Conservation (phyloP, 1,140 invertebrate genomes). For the Drosophila tristis region DNA sequence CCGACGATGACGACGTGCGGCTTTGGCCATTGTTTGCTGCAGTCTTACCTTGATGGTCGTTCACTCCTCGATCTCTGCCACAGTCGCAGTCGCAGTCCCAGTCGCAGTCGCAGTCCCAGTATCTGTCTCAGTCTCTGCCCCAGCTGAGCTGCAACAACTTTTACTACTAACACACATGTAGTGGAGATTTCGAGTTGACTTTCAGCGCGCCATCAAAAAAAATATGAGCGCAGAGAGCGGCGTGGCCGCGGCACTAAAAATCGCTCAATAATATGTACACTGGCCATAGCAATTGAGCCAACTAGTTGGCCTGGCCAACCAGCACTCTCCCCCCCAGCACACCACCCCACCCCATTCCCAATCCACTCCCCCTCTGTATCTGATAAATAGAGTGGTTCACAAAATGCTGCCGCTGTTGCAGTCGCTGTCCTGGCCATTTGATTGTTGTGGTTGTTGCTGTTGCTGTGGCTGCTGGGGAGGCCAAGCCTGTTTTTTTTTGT, state of each 20-base stretch:
- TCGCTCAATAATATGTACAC: conserved; percentile 81
- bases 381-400: conserved; percentile 83
- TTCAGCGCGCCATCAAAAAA: conserved; percentile 81
- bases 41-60: conserved; percentile 81
- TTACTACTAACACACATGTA: conserved; percentile 80
- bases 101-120: conserved; percentile 1
- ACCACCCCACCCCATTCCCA: neutral
- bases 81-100: conserved; percentile 11
- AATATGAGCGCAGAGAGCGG: conserved; percentile 67
- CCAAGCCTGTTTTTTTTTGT: conserved; percentile 73
- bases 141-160: conserved; percentile 72
- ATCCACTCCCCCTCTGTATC: conserved; percentile 51
- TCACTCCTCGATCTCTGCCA: conserved; percentile 56
- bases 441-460: conserved; percentile 49
- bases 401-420: conserved; percentile 73
- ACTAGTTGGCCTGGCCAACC: conserved; percentile 66
- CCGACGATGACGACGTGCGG: conserved; percentile 45
- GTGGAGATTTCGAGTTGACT: conserved; percentile 57
- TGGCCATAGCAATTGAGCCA: conserved; percentile 81
- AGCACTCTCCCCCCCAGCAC: conserved; percentile 6
- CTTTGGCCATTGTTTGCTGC: conserved; percentile 78
- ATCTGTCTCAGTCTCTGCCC: conserved; percentile 4
- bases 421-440: conserved; percentile 69
- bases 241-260: conserved; percentile 63
- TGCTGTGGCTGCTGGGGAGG: conserved; percentile 36